A percentile compares a stretch with the other conserved stretches of the same genome.
Conservation (phyloP, 2,888 invertebrate species). For the Capitulum mitella region DNA sequence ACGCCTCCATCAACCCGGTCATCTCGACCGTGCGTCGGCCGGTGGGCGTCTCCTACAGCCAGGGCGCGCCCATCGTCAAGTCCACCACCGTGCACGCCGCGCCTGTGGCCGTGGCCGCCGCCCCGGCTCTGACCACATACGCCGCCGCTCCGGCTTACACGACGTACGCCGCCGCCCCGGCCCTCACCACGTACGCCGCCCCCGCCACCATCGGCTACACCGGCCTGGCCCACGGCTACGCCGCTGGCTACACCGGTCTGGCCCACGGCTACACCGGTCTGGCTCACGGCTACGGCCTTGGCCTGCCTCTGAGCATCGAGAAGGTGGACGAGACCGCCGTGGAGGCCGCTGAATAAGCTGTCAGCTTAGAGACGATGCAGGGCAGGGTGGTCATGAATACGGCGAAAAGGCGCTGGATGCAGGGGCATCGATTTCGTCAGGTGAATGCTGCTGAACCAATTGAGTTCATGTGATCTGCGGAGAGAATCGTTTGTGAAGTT, state of each 20-base stretch:
- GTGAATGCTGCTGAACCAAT: background rate
- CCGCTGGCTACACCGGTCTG: background rate
- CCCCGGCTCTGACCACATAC: conserved; percentile 50
- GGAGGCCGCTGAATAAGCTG: background rate
- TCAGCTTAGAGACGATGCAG: no score
- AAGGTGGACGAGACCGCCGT: background rate
- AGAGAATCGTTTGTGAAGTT: background rate
- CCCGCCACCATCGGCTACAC: background rate
- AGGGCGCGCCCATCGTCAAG: conserved; percentile 38
- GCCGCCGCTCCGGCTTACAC: conserved; percentile 34
- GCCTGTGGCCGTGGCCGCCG: conserved; percentile 51
- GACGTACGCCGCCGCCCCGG: background rate
- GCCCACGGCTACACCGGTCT: background rate
- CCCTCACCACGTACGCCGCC: background rate
- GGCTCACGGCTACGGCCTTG: background rate
- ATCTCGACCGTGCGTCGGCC: conserved; percentile 40
- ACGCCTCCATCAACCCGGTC: conserved; percentile 46
- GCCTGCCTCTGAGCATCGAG: background rate
- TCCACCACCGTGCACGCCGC: conserved; percentile 49
- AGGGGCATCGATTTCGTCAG: background rate
- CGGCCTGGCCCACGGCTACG: background rate
- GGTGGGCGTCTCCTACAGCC: conserved; percentile 43
- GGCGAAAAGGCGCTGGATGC: no score
- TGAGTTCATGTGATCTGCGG: background rate
- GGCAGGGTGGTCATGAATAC: no score